Evolutionary conservation across 2,888 invertebrate genomes (phyloP), one percentile per base, ranked within the genome.

Genomic region (Mactromeris polynyma): DNA sequence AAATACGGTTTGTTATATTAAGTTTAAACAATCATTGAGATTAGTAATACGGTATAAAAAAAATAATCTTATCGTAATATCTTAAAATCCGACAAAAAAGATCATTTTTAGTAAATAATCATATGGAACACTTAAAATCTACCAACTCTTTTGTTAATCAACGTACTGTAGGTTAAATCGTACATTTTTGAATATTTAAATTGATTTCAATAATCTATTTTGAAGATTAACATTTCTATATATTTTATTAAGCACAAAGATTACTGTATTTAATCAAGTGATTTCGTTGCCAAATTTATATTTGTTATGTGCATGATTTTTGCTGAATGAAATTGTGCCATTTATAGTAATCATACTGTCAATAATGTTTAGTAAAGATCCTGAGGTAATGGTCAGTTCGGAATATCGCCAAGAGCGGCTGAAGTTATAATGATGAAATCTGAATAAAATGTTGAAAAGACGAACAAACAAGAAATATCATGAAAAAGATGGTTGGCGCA

Each of bases 181-280:
- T 40, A 79, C 40, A 79, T 26, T 46, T 79, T 36, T n/a, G 26
- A 42, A 79, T 79, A 79, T 79, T 79, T 79, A 46, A 42, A 46
- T 79, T 79, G 42, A 86, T 86, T 81, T 81, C 81, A 81, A 81
- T 86, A 84, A 84, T 78, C 84, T 78, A 36, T 54, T 54, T 46
- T 81, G 81, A 42, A 81, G 86, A 86, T 86, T 86, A 81, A 69
- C 73, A 77, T 73, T 86, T 86, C 69, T 40, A 81, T 86, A 86
- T 73, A 86, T 87, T 87, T 84, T 31, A 84, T 73, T 36, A 36
- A 69, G 54, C 79, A 58, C 64, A 80, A 64, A 58, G 85, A 85
- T 85, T 85, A 85, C 64, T 80, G 77, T 84, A 77, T 77, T 78
- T 84, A 73, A 79, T 51, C 84, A 84, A 77, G 36, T 84, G 46